Conservation (phyloP, 2,113 vertebrate species). For the Alligator sinensis region DNA sequence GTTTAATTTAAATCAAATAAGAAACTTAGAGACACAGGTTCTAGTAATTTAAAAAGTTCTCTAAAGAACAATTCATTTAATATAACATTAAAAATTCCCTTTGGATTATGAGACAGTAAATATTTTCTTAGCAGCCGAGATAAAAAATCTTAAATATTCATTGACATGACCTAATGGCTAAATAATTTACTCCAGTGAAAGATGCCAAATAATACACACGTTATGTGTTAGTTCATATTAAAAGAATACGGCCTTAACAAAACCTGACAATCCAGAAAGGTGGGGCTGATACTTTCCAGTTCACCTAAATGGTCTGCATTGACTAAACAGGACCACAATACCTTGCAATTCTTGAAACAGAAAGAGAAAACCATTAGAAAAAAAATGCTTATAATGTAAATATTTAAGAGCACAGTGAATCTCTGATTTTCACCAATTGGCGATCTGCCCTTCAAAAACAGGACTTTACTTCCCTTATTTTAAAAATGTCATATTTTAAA, state of each 20-base stretch:
- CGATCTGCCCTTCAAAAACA: neutral
- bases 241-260: neutral
- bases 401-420: neutral
- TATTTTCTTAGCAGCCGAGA: neutral
- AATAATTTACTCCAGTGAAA: neutral
- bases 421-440: neutral
- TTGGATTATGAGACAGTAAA: neutral
- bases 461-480: neutral
- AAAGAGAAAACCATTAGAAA: neutral
- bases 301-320: neutral
- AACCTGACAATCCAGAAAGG: neutral
- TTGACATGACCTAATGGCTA: neutral
- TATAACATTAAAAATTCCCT: neutral
- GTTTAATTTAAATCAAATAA: neutral
- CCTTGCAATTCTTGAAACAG: accelerated
- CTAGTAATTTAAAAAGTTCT: neutral
- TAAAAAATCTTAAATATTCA: neutral
- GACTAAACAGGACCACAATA: too few relatives aligned
- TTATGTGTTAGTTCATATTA: neutral
- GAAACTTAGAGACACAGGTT: neutral
- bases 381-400: neutral
- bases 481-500: neutral
- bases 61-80: neutral
- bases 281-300: neutral
- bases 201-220: neutral